Conservation (phyloP, 2,888 invertebrate genomes). For the Lissonota sp. region DNA sequence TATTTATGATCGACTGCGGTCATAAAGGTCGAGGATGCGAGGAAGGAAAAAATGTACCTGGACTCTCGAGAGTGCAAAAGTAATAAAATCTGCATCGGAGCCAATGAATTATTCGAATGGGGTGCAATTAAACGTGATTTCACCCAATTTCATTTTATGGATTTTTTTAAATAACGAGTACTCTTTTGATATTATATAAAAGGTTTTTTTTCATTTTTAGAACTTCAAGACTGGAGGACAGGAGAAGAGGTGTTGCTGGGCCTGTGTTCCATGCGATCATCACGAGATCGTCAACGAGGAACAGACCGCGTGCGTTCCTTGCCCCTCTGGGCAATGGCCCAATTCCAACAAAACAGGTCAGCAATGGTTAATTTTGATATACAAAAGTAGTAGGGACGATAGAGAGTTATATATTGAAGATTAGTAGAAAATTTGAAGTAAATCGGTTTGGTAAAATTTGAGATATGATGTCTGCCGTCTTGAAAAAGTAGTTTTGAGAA, state of each 20-base stretch:
- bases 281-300: constrained; percentile 87
- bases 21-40: background rate
- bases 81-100: constrained; percentile 45
- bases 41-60: background rate
- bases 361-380: constrained; percentile 2
- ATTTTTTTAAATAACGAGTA: background rate
- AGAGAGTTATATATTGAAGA: too few species aligned
- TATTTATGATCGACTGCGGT: constrained; percentile 23
- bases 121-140: constrained; percentile 28
- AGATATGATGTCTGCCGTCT: too few species aligned
- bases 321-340: constrained; percentile 88
- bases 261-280: constrained; percentile 88
- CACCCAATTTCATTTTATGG: constrained; percentile 15
- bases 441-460: too few species aligned
- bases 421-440: too few species aligned
- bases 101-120: background rate
- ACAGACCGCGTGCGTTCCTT: constrained; percentile 86
- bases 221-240: constrained; percentile 86
- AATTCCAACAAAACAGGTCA: constrained; percentile 87
- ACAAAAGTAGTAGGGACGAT: too few species aligned
- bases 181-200: background rate
- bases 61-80: constrained; percentile 44
- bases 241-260: constrained; percentile 91
- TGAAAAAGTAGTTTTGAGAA: too few species aligned
- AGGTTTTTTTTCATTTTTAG: constrained; percentile 75